A percentile compares a stretch with the other conserved stretches of the same genome.
phyloP scores from a whole-genome alignment of 1,140 invertebrate genomes.

The Drosophila guanche region DNA sequence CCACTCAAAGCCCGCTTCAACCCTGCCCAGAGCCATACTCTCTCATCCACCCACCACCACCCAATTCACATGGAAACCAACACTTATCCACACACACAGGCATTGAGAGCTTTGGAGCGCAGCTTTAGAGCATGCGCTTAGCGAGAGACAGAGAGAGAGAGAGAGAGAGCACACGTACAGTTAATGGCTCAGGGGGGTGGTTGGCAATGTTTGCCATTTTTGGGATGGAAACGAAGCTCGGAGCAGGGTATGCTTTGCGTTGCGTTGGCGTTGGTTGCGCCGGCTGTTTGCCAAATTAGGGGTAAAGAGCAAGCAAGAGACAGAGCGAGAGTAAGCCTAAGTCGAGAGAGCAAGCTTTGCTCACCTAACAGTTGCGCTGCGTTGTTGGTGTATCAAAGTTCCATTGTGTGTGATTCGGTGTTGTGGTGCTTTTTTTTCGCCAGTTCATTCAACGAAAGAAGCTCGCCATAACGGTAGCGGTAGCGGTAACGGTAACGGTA shows the following conservation, averaged over 20 bases:
- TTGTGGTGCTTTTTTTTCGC: constrained; percentile 51
- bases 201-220: constrained; percentile 71
- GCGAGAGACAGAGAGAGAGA: constrained; percentile 6
- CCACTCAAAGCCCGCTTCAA: constrained; percentile 33
- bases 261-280: constrained; percentile 61
- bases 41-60: constrained; percentile 22
- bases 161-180: constrained; percentile 1
- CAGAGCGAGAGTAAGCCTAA: constrained; percentile 7
- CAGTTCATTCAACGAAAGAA: constrained; percentile 67
- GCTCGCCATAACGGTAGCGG: constrained; percentile 66
- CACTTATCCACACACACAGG: constrained; percentile 32
- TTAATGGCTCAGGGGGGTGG: constrained; percentile 37
- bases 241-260: constrained; percentile 52
- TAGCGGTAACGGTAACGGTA: constrained; percentile 28
- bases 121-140: constrained; percentile 46
- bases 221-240: constrained; percentile 66
- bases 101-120: constrained; percentile 41
- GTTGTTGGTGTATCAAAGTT: constrained; percentile 61
- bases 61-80: constrained; percentile 15
- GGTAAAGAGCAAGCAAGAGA: constrained; percentile 16
- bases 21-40: constrained; percentile 11
- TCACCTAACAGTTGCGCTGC: constrained; percentile 24
- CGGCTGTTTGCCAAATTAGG: constrained; percentile 45
- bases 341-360: constrained; percentile 40
- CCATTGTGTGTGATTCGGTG: constrained; percentile 43